These are phyloP conservation scores for Oryctes rhinoceros DNA, from an alignment of 1,140 invertebrate species.

Conservation along the genomic window DNA sequence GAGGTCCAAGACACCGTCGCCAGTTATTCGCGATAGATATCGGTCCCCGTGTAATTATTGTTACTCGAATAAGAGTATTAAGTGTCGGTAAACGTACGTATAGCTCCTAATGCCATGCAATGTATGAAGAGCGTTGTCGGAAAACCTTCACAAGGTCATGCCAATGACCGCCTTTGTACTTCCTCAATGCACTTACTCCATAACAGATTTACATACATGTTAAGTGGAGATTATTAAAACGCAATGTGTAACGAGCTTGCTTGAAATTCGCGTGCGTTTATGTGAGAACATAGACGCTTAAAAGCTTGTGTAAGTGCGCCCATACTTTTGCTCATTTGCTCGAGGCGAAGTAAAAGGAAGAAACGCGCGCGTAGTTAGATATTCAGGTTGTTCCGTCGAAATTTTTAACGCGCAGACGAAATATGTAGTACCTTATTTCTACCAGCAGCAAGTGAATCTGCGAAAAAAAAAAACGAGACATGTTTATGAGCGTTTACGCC, in stretches of 20 bases:
- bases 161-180: constrained; percentile 20
- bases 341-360: background rate
- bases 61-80: constrained; percentile 4
- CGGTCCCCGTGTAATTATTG: background rate
- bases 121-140: constrained; percentile 2
- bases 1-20: background rate
- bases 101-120: constrained; percentile 17
- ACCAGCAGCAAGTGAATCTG: too few species aligned
- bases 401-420: background rate
- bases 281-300: background rate
- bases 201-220: constrained; percentile 11
- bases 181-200: constrained; percentile 8
- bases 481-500: too few species aligned
- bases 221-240: constrained; percentile 15
- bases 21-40: background rate
- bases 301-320: background rate
- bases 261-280: constrained; percentile 10
- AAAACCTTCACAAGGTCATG: constrained; percentile 21
- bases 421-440: too few species aligned
- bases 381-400: background rate
- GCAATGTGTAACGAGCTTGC: constrained; percentile 13
- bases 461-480: too few species aligned
- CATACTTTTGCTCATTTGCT: background rate
- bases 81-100: background rate
- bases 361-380: background rate